phyloP scores from a whole-genome alignment of 2,888 invertebrate genomes.

The Drosophila lacicola region DNA sequence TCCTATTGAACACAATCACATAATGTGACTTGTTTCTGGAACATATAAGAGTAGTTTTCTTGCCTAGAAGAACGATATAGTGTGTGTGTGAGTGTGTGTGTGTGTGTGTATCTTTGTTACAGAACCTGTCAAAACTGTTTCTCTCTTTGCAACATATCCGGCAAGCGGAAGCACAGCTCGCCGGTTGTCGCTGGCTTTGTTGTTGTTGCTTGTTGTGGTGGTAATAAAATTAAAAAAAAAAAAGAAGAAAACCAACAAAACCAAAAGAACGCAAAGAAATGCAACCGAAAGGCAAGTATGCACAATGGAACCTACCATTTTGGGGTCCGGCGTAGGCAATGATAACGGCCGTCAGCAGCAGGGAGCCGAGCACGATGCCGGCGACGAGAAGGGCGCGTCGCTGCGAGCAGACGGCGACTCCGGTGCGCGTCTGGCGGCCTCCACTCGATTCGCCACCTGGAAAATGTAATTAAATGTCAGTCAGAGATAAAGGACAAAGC shows the following conservation, averaged over 20 bases:
- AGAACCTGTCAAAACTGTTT: conserved; percentile 19
- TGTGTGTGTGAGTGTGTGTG: not conserved
- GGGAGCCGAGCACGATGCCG: conserved; percentile 91
- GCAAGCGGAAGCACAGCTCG: conserved; percentile 20
- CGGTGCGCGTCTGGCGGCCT: conserved; percentile 85
- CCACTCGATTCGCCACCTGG: conserved; percentile 85
- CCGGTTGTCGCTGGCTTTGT: conserved; percentile 5
- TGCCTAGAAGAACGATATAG: not conserved
- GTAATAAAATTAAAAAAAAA: conserved; percentile 51
- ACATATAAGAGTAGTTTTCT: no score
- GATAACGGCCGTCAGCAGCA: conserved; percentile 93
- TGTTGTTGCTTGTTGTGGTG: conserved; percentile 41
- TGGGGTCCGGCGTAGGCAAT: conserved; percentile 96
- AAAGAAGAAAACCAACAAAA: conserved; percentile 22
- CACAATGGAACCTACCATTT: conserved; percentile 87
- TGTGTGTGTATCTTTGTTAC: not conserved
- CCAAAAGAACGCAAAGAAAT: conserved; percentile 33
- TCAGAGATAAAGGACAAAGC: conserved; percentile 15
- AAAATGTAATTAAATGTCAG: conserved; percentile 78
- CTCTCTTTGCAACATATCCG: conserved; percentile 30
- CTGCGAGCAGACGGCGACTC: conserved; percentile 95
- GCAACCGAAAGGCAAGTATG: conserved; percentile 59
- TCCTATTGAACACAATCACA: no score
- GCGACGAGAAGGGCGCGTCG: conserved; percentile 93
- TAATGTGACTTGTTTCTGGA: no score